Evolutionary conservation across 2,888 invertebrate species (phyloP).

Genomic region (Acrocera orbiculus): DNA sequence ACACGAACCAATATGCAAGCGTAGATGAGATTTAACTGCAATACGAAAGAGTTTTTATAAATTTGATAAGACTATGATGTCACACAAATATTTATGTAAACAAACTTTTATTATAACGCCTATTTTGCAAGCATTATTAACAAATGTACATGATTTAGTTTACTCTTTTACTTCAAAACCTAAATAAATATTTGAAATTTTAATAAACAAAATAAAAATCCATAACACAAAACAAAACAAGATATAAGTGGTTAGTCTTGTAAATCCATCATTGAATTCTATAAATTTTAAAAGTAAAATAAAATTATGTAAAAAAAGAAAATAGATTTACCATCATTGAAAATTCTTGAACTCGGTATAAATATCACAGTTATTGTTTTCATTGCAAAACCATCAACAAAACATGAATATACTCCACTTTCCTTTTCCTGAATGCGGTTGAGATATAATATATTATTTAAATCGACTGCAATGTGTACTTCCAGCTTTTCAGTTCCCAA

Average conservation of each 20-base stretch:
- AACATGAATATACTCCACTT: conserved; percentile 7
- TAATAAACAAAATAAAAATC: conserved; percentile 3
- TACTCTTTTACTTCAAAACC: too few species aligned
- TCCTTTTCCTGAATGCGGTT: conserved; percentile 1
- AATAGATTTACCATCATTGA: conserved; percentile 3
- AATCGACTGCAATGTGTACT: conserved; percentile 6
- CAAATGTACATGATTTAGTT: too few species aligned
- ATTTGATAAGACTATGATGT: too few species aligned
- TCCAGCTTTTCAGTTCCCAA: conserved; percentile 5
- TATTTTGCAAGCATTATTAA: too few species aligned
- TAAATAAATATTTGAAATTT: too few species aligned
- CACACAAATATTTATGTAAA: too few species aligned
- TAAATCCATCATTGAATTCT: conserved; percentile 5
- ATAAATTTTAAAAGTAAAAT: background rate
- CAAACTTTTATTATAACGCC: too few species aligned
- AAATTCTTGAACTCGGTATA: conserved; percentile 5
- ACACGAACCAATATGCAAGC: too few species aligned
- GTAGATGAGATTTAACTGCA: too few species aligned
- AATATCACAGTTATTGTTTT: conserved; percentile 4
- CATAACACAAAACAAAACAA: conserved; percentile 6
- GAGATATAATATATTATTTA: conserved; percentile 2
- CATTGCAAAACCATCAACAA: conserved; percentile 6
- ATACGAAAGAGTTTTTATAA: too few species aligned
- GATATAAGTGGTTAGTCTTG: conserved; percentile 2
- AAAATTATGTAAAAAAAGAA: too few species aligned